Evolutionary conservation across 1,140 invertebrate genomes (phyloP), one percentile per base, ranked within the genome.

Genomic region (Drosophila tsacasi): DNA sequence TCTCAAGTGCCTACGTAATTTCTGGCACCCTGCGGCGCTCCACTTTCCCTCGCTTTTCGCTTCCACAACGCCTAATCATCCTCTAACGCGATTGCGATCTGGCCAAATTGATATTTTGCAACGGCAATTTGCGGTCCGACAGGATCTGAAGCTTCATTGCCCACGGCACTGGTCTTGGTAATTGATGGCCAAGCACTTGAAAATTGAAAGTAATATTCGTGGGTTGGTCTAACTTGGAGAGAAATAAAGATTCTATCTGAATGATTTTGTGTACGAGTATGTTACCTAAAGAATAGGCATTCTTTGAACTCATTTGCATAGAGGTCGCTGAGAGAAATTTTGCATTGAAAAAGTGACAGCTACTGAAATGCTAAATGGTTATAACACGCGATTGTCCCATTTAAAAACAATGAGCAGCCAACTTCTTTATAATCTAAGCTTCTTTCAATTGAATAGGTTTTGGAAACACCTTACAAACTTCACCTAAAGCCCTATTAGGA

Each of bases 101-200:
- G n/a, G 37, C 37, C 25, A 75, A 83, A 83, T 86, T 86, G 80
- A 81, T 86, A 86, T 83, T 86, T 83, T 71, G 69, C 75, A 83
- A 83, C 68, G 69, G 73, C 77, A 76, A 81, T 76, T 91, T 63
- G 52, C 32, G 46, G 64, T 59, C 40, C 46, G 64, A 75, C 78
- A 76, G 79, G 78, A 81, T 71, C 39, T 61, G 49, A 23, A 37
- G 40, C 54, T 42, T 46, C 37, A 21, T 19, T 17, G 63, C 78
- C 50, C 37, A 64, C 49, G 50, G 74, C 40, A 21, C 12, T 54
- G 30, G 35, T 12, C 49, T 35, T 15, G 32, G 25, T 71, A 73
- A 73, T 62, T 75, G 69, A 75, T 55, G 49, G 69, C 69, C 40
- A 57, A 35, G 32, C 21, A 74, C 25, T 63, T 67, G 25, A 40